Evolutionary conservation across 1,140 invertebrate species (phyloP).

Genomic region (Ostrea edulis): DNA sequence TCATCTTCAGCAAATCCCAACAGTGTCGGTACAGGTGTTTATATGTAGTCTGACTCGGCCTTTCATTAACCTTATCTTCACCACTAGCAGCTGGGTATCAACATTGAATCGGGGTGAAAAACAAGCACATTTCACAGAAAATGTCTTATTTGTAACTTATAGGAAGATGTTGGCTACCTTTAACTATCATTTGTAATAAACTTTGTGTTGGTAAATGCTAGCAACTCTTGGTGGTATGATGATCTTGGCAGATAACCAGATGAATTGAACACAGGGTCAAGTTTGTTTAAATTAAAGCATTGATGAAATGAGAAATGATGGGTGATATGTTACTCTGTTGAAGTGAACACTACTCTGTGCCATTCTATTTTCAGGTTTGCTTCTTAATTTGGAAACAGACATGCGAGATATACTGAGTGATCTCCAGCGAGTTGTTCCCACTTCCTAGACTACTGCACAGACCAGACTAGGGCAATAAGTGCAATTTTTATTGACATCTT

Average conservation of each 20-base stretch:
- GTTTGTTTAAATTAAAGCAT: not conserved
- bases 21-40: too few species aligned
- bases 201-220: too few species aligned
- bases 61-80: too few species aligned
- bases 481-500: constrained; percentile 9
- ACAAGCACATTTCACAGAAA: too few species aligned
- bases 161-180: too few species aligned
- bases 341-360: not conserved
- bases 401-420: constrained; percentile 51
- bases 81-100: too few species aligned
- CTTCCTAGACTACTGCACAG: constrained; percentile 20
- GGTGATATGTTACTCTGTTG: not conserved
- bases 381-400: constrained; percentile 49
- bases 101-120: too few species aligned
- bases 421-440: constrained; percentile 39
- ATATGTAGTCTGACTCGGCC: too few species aligned
- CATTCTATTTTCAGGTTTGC: constrained; percentile 47
- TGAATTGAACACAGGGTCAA: constrained; percentile 16
- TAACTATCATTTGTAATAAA: too few species aligned
- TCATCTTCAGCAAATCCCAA: too few species aligned
- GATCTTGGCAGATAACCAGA: constrained; percentile 25
- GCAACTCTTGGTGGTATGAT: not conserved
- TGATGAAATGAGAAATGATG: constrained; percentile 19
- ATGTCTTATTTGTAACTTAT: too few species aligned
- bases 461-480: constrained; percentile 10